A percentile compares a stretch with the other conserved stretches of the same genome.
Evolutionary conservation across 1,140 invertebrate species (phyloP).

Genomic region (Zaprionus tsacasi): DNA sequence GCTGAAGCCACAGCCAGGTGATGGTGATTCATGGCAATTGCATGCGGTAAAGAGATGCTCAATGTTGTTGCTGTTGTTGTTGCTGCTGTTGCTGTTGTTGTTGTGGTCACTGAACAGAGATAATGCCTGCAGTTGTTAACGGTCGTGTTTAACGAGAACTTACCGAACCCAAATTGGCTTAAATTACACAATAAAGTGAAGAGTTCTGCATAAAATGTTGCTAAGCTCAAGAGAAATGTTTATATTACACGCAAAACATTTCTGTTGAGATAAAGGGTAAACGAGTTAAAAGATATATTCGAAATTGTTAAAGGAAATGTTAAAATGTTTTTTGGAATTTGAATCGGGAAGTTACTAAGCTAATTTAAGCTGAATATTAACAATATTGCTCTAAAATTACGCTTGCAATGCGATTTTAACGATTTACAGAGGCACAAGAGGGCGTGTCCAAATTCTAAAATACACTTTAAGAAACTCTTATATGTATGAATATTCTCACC

Average conservation of each 20-base stretch:
- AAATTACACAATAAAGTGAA: conserved; percentile 1
- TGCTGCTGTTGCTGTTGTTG: conserved; percentile 27
- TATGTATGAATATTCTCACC: no score
- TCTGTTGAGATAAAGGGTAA: background rate
- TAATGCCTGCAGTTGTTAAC: conserved; percentile 18
- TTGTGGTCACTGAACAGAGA: conserved; percentile 41
- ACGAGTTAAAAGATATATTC: background rate
- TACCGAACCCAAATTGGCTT: conserved; percentile 2
- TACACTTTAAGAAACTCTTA: no score
- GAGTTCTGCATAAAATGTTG: conserved; percentile 2
- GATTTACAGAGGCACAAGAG: no score
- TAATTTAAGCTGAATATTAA: no score
- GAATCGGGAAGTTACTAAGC: no score
- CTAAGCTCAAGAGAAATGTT: background rate
- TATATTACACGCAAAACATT: no score
- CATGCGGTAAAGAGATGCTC: conserved; percentile 74
- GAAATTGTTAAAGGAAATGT: background rate
- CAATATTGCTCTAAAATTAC: no score
- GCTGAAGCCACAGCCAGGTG: conserved; percentile 62
- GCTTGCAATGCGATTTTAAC: no score
- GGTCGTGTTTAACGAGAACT: conserved; percentile 1
- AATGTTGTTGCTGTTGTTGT: conserved; percentile 43
- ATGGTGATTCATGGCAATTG: conserved; percentile 81
- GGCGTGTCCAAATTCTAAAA: no score
- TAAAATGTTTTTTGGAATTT: background rate